Conservation (phyloP, 2,888 invertebrate species). For the Erebia epiphron region DNA sequence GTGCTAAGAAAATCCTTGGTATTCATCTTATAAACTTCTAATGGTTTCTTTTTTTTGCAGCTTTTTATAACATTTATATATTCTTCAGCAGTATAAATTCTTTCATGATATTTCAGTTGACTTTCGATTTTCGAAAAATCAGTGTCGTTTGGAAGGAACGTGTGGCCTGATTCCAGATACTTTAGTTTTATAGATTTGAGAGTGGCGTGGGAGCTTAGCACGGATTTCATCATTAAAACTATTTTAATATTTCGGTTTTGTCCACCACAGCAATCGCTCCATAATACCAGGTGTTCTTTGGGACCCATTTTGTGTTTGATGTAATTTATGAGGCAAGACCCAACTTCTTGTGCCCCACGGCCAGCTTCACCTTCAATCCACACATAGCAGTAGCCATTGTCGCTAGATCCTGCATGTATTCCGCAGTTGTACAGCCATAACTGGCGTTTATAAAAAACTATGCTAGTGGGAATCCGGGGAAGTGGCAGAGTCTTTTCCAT, state of each 20-base stretch:
- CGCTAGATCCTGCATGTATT: no score
- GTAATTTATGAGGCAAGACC: no score
- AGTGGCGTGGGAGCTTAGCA: not conserved
- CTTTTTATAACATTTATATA: not conserved
- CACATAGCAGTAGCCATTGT: no score
- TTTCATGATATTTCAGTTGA: not conserved
- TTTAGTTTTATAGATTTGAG: not conserved
- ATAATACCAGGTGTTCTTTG: not conserved
- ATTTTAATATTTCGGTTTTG: not conserved
- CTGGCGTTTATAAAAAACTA: no score
- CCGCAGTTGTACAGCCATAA: no score
- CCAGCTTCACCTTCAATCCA: no score
- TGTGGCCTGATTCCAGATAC: not conserved
- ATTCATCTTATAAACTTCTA: not conserved
- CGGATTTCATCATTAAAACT: not conserved
- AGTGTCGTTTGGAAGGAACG: not conserved
- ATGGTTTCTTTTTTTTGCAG: not conserved
- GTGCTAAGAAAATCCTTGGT: not conserved
- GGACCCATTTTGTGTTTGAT: no score
- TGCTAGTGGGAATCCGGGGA: no score
- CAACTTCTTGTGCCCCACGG: no score
- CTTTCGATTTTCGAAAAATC: not conserved
- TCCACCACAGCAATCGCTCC: not conserved
- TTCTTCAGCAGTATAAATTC: not conserved
- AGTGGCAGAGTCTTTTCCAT: no score